phyloP scores from a whole-genome alignment of 2,113 vertebrate species.

The Vulpes lagopus region DNA sequence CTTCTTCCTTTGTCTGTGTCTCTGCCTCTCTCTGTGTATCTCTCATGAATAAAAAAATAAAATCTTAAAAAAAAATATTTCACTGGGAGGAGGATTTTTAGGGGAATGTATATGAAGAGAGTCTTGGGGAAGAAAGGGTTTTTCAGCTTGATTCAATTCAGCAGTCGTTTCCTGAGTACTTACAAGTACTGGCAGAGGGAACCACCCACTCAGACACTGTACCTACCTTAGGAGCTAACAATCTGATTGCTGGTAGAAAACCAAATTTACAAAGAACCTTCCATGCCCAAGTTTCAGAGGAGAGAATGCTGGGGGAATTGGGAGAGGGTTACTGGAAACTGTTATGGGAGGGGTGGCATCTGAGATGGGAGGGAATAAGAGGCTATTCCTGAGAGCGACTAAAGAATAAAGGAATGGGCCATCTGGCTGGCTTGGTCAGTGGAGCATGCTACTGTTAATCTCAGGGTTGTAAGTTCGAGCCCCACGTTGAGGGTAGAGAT shows the following conservation, averaged over 20 bases:
- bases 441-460: background rate
- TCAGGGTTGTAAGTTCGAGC: background rate
- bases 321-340: background rate
- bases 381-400: background rate
- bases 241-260: background rate
- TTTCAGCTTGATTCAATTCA: background rate
- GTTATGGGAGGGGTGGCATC: background rate
- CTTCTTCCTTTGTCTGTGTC: too few species aligned
- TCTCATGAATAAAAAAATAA: too few species aligned
- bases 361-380: background rate
- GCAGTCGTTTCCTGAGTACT: background rate
- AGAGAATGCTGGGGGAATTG: background rate
- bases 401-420: background rate
- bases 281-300: background rate
- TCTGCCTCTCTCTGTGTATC: too few species aligned
- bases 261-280: slow-evolving; percentile 26
- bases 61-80: background rate
- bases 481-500: background rate
- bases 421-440: background rate
- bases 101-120: slow-evolving; percentile 6
- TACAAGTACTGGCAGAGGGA: background rate
- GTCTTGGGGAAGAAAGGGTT: background rate
- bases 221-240: background rate
- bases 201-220: background rate
- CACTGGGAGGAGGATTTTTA: background rate